These are phyloP conservation scores for Enteromius argenteus DNA, from an alignment of 2,797 vertebrate species.

Conservation along the genomic window DNA sequence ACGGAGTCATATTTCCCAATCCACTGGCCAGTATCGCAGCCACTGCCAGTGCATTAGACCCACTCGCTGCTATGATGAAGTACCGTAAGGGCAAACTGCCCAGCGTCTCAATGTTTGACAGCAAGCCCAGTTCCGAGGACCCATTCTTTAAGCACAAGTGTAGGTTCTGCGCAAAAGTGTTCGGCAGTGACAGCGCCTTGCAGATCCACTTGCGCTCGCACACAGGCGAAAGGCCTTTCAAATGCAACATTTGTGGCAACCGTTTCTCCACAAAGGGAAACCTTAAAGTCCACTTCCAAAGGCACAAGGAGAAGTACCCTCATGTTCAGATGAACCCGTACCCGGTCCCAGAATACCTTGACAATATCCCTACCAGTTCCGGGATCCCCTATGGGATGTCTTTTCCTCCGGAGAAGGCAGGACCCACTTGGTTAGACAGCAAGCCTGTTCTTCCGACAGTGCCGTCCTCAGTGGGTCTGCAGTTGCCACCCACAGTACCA, in stretches of 20 bases:
- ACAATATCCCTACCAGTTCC: slow-evolving; percentile 95
- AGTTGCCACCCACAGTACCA: slow-evolving; percentile 85
- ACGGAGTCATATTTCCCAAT: slow-evolving; percentile 95
- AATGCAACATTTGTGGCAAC: slow-evolving; percentile 98
- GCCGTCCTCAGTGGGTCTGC: slow-evolving; percentile 84
- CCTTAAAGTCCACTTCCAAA: slow-evolving; percentile 98
- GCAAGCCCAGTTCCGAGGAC: slow-evolving; percentile 90
- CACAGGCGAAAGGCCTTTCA: slow-evolving; percentile 97
- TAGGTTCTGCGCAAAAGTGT: slow-evolving; percentile 98
- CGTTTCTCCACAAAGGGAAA: slow-evolving; percentile 99
- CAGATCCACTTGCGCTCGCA: slow-evolving; percentile 99
- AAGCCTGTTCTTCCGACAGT: slow-evolving; percentile 88
- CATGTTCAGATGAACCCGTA: slow-evolving; percentile 99
- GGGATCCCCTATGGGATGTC: slow-evolving; percentile 97
- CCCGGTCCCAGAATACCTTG: slow-evolving; percentile 97
- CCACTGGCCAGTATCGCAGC: slow-evolving; percentile 94
- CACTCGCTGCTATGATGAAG: slow-evolving; percentile 92
- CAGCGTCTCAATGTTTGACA: slow-evolving; percentile 89
- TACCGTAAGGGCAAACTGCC: slow-evolving; percentile 92
- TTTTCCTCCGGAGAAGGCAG: slow-evolving; percentile 90
- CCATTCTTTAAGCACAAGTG: slow-evolving; percentile 99
- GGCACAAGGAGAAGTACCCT: slow-evolving; percentile 98
- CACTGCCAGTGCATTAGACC: slow-evolving; percentile 93
- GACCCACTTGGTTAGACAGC: slow-evolving; percentile 93
- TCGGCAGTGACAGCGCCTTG: slow-evolving; percentile 97